Evolutionary conservation across 2,113 vertebrate genomes (phyloP), one percentile per base, ranked within the genome.

Genomic region (Chloebia gouldiae): DNA sequence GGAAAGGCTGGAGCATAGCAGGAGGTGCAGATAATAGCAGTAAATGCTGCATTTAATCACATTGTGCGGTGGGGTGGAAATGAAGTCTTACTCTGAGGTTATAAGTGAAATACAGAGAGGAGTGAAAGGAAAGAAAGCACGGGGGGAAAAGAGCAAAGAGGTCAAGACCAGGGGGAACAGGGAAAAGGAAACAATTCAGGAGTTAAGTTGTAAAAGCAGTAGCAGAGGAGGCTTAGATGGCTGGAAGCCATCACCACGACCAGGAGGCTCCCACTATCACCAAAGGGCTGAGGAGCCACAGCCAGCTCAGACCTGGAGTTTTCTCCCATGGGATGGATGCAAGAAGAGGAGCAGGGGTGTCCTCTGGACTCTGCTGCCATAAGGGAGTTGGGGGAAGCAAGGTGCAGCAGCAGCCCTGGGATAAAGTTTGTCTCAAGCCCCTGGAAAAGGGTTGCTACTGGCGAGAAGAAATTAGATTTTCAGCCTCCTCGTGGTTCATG

Each of bases 1-100:
- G 49, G 80, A 77, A 71, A 69, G 22, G 71, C 45, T 86, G 72
- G n/a, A 73, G 42, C 3, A 3, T 61, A 61, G 63, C 53, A 45
- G 54, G 77, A 57, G 86, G 35, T 65, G 15, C 49, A 31, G 23
- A 70, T 57, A 72, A 77, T 59, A 78, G 64, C 68, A 78, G 60
- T 70, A 66, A 93, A 86, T 31, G 64, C 81, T 66, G n/a, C 21
- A 31, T 78, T 90, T 94, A 81, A 92, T 95, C 89, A 70, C 13
- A 7, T 17, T 77, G 28, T 44, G 28, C 30, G 6, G 30, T 59
- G 50, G 24, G n/a, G 24, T 93, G 42, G 71, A 81, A 92, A 69
- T 80, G 27, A 88, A 93, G 11, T 59, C 50, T 68, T 72, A 40
- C 59, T 70, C 17, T 45, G 49, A 79, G 31, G 7, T 44, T 70